Base-by-base conservation (phyloP, 2,797 vertebrate genomes). In the Cebuella pygmaea region DNA sequence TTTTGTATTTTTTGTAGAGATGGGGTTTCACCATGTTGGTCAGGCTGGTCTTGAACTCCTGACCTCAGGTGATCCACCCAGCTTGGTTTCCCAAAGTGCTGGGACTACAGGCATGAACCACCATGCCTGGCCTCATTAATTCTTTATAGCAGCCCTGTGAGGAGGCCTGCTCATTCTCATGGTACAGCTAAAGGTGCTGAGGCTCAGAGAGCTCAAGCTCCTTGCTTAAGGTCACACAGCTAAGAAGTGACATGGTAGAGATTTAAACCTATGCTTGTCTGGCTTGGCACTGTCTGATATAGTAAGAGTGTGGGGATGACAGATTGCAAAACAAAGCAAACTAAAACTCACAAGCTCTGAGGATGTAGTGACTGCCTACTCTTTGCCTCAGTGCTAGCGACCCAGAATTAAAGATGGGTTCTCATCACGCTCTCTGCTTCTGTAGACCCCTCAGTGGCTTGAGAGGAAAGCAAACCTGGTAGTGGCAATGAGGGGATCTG, bases 281-380 rank as follows among this genome's bases (percentile, higher is more conserved):
- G 83, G 48, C 59, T 41, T 33, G 79, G 67, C 4, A 22, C 36
- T 33, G 1, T 10, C 11, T 4, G 44, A 44, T 6, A 2, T 6
- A 14, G 15, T 17, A 82, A 82, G 50, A 80, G 50, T 1, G 2
- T n/a, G 44, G 12, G 3, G 33, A 59, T 15, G 48, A 46, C 11
- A 36, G 41, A 15, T 17, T 5, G 15, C 19, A 82, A 76, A 81
- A 30, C 44, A 7, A 61, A 93, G 64, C 39, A 10, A 26, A 76
- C 33, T 17, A 72, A 85, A 83, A 10, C 44, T 22, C 70, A 22
- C 3, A 55, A 1, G 33, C 50, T 36, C 79, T 30, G 7, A 46
- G 59, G 13, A 19, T 2, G 1, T 39, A 13, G 6, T 33, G 14
- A 24, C 30, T 1, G 1, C 14, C 27, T 52, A 0, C 24, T 41